Conservation (phyloP, 2,113 vertebrate genomes). For the Nymphicus hollandicus region DNA sequence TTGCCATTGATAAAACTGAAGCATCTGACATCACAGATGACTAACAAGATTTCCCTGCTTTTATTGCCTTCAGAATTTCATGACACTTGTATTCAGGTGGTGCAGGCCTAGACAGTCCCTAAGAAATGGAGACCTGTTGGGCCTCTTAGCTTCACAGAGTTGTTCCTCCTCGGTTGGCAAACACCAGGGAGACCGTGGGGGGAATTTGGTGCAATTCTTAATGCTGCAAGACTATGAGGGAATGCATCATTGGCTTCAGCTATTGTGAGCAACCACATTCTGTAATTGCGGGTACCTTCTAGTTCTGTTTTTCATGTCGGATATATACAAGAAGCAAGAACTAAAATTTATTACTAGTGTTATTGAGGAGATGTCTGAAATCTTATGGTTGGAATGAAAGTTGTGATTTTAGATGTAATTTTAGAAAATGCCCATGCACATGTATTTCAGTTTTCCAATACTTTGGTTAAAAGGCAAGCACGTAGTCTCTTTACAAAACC, state of each 20-base stretch:
- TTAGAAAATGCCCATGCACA: background rate
- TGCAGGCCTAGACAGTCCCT: background rate
- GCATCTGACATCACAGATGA: background rate
- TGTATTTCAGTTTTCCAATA: background rate
- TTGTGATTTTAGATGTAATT: background rate
- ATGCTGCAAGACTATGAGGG: background rate
- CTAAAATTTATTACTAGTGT: background rate
- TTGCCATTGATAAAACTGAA: background rate
- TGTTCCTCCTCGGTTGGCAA: background rate
- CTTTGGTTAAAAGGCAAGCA: background rate
- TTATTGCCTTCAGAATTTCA: background rate
- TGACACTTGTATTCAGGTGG: background rate
- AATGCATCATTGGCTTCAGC: background rate
- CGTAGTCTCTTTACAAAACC: background rate
- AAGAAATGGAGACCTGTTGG: background rate
- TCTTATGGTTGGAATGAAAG: background rate
- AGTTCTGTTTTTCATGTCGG: background rate
- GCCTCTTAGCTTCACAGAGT: background rate
- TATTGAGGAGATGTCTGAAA: background rate
- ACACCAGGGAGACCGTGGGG: background rate
- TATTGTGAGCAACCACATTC: constrained; percentile 7
- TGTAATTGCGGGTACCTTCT: background rate
- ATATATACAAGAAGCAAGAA: background rate
- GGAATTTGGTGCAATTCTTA: background rate
- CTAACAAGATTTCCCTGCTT: background rate